Percentiles rank a stretch among this genome's conserved stretches.
Evolutionary conservation across 2,113 vertebrate species (phyloP).

Genomic region (Irena cyanogastra): DNA sequence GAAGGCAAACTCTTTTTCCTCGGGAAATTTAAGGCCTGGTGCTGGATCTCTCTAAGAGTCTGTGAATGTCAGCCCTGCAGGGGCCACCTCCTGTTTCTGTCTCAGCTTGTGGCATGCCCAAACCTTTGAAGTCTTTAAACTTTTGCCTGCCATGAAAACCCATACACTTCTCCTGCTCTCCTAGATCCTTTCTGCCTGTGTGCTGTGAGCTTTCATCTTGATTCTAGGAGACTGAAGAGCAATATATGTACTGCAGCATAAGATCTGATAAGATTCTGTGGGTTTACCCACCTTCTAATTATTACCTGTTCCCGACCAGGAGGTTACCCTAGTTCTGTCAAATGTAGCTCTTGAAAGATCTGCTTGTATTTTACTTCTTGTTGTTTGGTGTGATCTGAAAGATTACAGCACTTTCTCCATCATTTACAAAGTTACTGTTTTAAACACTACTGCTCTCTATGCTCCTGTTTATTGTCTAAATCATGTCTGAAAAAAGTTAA

Average conservation of each 20-base stretch:
- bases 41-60: no score
- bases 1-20: no score
- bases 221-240: not conserved
- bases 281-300: not conserved
- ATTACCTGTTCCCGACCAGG: not conserved
- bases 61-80: no score
- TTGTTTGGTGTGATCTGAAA: not conserved
- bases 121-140: not conserved
- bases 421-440: not conserved
- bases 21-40: no score
- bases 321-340: not conserved
- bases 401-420: not conserved
- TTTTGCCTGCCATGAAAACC: not conserved
- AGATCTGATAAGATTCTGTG: not conserved
- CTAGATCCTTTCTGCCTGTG: not conserved
- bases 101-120: not conserved
- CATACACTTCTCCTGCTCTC: not conserved
- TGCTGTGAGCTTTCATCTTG: not conserved
- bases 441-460: not conserved
- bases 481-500: not conserved
- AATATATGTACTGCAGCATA: accelerated
- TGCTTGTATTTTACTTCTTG: not conserved
- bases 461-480: not conserved
- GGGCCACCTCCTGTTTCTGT: not conserved
- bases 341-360: not conserved